Evolutionary conservation across 2,888 invertebrate species (phyloP), one percentile per base, ranked within the genome.

Genomic region (Crepidodera aurea): DNA sequence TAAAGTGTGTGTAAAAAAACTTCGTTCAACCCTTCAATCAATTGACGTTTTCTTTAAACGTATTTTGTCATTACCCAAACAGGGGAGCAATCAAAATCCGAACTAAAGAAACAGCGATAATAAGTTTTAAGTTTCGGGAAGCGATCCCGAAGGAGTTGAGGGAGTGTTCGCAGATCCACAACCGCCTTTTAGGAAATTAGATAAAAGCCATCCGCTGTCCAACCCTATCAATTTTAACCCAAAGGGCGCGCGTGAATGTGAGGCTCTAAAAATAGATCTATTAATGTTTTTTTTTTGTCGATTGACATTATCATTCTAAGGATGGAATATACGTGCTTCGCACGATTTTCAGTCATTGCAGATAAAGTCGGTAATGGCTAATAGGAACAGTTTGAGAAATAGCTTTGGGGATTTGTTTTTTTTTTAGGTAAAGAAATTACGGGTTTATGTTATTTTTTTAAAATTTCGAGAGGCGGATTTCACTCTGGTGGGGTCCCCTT

Each of bases 161-260:
- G 54, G 54, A 18, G 54, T 54, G 54, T 54, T 27, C 40, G 25
- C 25, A 25, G 12, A 51, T 22, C 22, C 37, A 32, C 18, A 7
- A 18, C 13, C n/a, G 27, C 27, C 40, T 64, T 65, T 60, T 46
- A 64, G 68, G 68, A 68, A 68, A 68, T 68, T 68, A 55, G 64
- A 64, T 65, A 62, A 68, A 68, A 68, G 64, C 60, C 57, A 64
- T 66, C 65, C 65, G 42, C 22, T 54, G 60, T 42, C 54, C 54
- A 54, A 42, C 54, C 42, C 54, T 54, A 40, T 54, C 54, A 29
- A 42, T 54, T 54, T 54, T 12, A 29, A 42, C 19, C 29, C 42
- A 42, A 54, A 54, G 18, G 16, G 12, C n/a, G 13, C 40, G 40
- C 25, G 54, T 42, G 19, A 44, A 44, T 22, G 39, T 54, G 25